These are phyloP conservation scores for Dicerorhinus sumatrensis DNA, from an alignment of 2,113 vertebrate species.

Conservation along the genomic window DNA sequence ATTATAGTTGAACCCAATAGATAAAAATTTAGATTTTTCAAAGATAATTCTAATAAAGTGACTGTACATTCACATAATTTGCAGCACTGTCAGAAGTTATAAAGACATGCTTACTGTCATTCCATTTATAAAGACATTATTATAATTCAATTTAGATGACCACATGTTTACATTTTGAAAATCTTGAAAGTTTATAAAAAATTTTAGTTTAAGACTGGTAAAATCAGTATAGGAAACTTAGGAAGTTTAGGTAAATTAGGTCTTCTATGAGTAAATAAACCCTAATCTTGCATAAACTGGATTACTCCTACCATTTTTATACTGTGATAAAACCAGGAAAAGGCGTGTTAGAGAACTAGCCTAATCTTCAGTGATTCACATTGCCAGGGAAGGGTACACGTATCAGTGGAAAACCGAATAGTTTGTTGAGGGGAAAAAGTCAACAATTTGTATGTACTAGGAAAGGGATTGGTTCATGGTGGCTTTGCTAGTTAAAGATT, in stretches of 20 bases:
- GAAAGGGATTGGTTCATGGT: neutral
- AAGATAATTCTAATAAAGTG: neutral
- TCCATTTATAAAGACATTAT: neutral
- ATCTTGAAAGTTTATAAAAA: neutral
- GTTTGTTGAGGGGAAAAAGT: neutral
- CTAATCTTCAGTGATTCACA: neutral
- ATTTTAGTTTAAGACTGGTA: neutral
- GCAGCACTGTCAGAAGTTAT: neutral
- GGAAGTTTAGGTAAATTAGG: neutral
- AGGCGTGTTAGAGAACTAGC: neutral
- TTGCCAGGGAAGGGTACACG: neutral
- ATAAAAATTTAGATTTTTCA: neutral
- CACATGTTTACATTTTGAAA: neutral
- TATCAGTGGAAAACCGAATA: neutral
- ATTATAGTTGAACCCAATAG: neutral
- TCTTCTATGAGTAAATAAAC: slow-evolving; percentile 4
- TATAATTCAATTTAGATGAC: neutral
- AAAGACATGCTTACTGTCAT: neutral
- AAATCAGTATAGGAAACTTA: neutral
- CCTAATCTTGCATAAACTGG: neutral
- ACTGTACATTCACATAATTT: neutral
- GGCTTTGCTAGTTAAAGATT: neutral
- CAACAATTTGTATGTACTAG: neutral
- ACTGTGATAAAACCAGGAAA: neutral
- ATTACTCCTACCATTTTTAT: neutral